A percentile compares a stretch with the other conserved stretches of the same genome.
phyloP scores from a whole-genome alignment of 2,113 vertebrate species.

The Pangasianodon gigas region DNA sequence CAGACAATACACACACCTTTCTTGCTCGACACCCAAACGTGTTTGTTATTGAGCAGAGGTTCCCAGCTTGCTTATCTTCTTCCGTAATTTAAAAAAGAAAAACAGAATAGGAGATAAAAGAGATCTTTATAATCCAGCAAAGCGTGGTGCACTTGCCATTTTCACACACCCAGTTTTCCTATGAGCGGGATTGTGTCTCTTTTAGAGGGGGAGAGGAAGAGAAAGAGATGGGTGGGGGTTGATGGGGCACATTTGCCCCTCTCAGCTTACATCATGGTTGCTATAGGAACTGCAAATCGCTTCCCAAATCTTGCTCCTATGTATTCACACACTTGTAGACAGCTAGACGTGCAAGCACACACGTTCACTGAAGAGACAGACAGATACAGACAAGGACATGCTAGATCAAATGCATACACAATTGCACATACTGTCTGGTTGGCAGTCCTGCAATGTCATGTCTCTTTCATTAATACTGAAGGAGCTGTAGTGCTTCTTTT shows the following conservation, averaged over 20 bases:
- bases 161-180: slow-evolving; percentile 49
- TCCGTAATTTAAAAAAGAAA: slow-evolving; percentile 5
- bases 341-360: slow-evolving; percentile 3
- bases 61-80: slow-evolving; percentile 46
- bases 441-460: slow-evolving; percentile 48
- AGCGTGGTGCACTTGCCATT: slow-evolving; percentile 48
- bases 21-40: slow-evolving; percentile 38
- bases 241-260: slow-evolving; percentile 56
- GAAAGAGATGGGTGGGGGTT: slow-evolving; percentile 39
- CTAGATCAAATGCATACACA: slow-evolving; percentile 26
- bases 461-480: slow-evolving; percentile 33
- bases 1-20: slow-evolving; percentile 51
- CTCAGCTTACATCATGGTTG: slow-evolving; percentile 62
- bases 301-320: slow-evolving; percentile 57
- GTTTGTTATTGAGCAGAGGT: slow-evolving; percentile 36
- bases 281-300: slow-evolving; percentile 61
- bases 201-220: slow-evolving; percentile 51
- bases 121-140: slow-evolving; percentile 47
- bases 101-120: slow-evolving; percentile 16
- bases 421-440: slow-evolving; percentile 18
- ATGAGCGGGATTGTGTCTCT: slow-evolving; percentile 47
- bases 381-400: slow-evolving; percentile 16
- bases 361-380: not conserved
- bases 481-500: slow-evolving; percentile 19
- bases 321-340: slow-evolving; percentile 39